Evolutionary conservation across 2,888 invertebrate genomes (phyloP), one percentile per base, ranked within the genome.

Genomic region (Lissonota sp.): DNA sequence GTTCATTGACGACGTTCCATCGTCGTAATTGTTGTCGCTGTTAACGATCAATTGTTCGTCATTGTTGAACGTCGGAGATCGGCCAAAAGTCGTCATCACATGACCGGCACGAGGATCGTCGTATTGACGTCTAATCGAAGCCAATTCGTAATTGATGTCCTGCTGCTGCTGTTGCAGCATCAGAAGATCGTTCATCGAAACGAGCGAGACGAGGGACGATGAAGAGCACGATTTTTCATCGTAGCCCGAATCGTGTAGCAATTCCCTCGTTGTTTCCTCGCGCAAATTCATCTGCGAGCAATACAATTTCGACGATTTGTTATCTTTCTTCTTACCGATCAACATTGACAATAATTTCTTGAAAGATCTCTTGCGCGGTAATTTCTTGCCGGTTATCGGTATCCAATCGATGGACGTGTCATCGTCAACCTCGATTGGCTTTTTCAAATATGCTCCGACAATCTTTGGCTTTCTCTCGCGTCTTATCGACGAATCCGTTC

Each of bases 351-450:
- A 16, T 0, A 91, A 62, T 12, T 86, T 89, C 70, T 87, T 88
- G 79, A 91, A 76, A 0, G 90, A 88, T 4, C 67, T 86, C 39
- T 88, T 90, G 0, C 88, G 83, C 0, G 90, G 88, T 1, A 89
- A 62, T 37, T 86, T 88, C 64, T 87, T 84, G 5, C 84, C 84
- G 0, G 83, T 85, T n/a, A 87, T 82, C 5, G 90, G 90, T 12
- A 90, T 86, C 90, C 89, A 90, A 8, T 88, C 85, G 66, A 89
- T 80, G 26, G 84, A 72, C 0, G 86, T 87, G 51, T 90, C 85
- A 6, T 89, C 85, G 7, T 89, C 87, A 0, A 89, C 80, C 14
- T 88, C 84, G 77, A 90, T 85, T 0, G 89, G 90, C 10, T 84
- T 87, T 55, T 90, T 90, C 51, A 90, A 58, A 53, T 86, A 88